Evolutionary conservation across 1,140 invertebrate genomes (phyloP).

Genomic region (Eubasilissa regina): DNA sequence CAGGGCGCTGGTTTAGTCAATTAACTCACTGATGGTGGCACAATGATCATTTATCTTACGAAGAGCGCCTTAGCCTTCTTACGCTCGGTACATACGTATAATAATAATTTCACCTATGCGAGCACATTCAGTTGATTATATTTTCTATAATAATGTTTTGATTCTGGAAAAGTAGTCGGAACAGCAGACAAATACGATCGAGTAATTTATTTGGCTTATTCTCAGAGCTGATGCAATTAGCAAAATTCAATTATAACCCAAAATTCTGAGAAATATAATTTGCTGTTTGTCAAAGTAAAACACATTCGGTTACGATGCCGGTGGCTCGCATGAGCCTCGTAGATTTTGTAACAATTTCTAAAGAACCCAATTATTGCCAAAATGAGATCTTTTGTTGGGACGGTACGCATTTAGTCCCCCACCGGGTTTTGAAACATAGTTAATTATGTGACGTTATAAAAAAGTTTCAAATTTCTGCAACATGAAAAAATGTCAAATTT

Average conservation of each 20-base stretch:
- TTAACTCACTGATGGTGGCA: too few relatives aligned
- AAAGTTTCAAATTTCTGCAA: background rate
- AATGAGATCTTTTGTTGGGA: constrained; percentile 14
- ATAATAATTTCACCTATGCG: too few relatives aligned
- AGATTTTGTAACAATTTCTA: constrained; percentile 13
- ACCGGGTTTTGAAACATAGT: background rate
- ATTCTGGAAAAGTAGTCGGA: background rate
- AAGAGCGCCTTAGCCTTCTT: too few relatives aligned
- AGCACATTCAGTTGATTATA: too few relatives aligned
- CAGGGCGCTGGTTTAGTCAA: too few relatives aligned
- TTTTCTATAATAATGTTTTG: background rate
- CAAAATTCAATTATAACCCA: background rate
- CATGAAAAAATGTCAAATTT: background rate
- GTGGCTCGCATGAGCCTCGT: constrained; percentile 14
- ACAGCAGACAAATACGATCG: background rate
- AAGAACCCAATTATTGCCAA: constrained; percentile 38
- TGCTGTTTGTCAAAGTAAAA: background rate
- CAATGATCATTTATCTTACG: too few relatives aligned
- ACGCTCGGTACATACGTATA: too few relatives aligned
- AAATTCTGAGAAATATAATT: background rate
- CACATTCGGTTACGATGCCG: constrained; percentile 14
- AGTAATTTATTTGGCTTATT: constrained; percentile 19
- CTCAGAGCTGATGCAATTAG: background rate
- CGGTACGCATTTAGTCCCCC: background rate
- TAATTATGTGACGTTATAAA: background rate